A percentile compares a stretch with the other conserved stretches of the same genome.
phyloP scores from a whole-genome alignment of 1,140 invertebrate species.

The Pachyrhynchus sulphureomaculatus region DNA sequence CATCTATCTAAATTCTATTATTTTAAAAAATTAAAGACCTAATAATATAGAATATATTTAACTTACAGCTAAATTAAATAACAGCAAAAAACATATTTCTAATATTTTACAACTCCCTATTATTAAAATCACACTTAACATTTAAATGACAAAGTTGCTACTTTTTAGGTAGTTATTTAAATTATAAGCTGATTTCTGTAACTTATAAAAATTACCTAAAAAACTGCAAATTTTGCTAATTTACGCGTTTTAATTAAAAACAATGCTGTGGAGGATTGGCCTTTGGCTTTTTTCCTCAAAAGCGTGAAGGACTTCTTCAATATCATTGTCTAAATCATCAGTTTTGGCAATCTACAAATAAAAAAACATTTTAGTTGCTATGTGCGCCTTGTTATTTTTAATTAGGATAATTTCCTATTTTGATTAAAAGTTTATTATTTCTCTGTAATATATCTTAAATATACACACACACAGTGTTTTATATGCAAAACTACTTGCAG shows the following conservation, averaged over 20 bases:
- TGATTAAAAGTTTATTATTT: too few relatives aligned
- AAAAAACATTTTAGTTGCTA: too few relatives aligned
- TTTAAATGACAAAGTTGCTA: not conserved
- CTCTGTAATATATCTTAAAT: too few relatives aligned
- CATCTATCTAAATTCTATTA: too few relatives aligned
- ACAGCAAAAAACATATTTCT: not conserved
- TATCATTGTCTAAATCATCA: slow-evolving; percentile 96
- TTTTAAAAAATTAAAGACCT: too few relatives aligned
- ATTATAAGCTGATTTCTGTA: not conserved
- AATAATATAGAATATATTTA: too few relatives aligned
- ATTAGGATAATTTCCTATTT: too few relatives aligned
- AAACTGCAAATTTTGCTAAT: not conserved
- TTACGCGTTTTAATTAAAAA: slow-evolving; percentile 83
- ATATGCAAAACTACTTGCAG: too few relatives aligned
- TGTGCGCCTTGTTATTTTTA: too few relatives aligned
- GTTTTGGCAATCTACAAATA: slow-evolving; percentile 78
- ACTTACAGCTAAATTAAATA: not conserved
- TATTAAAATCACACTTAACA: not conserved
- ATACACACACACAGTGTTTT: too few relatives aligned
- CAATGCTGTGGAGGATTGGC: slow-evolving; percentile 87
- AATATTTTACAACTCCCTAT: not conserved
- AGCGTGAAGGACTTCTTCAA: slow-evolving; percentile 94
- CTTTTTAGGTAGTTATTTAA: too few relatives aligned
- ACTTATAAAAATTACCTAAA: not conserved
- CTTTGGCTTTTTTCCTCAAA: slow-evolving; percentile 89